Percentiles rank a stretch among this genome's conserved stretches.
Evolutionary conservation across 2,888 invertebrate genomes (phyloP).

Genomic region (Heteromurus nitidus): DNA sequence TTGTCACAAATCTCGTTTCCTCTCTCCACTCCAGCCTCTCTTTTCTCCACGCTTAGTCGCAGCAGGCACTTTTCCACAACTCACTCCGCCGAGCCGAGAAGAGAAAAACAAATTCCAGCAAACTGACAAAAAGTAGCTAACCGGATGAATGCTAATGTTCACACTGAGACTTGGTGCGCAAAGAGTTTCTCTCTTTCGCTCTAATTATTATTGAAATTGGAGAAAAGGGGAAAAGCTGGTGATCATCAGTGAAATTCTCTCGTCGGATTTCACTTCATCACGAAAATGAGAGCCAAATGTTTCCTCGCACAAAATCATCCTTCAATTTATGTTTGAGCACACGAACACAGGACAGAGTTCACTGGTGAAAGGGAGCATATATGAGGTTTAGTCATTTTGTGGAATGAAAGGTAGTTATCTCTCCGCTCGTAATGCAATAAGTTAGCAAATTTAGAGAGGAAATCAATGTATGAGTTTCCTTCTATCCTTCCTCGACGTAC

Average conservation of each 20-base stretch:
- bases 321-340: background rate
- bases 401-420: slow-evolving; percentile 26
- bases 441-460: slow-evolving; percentile 60
- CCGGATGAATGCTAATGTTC: too few species aligned
- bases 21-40: too few species aligned
- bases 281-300: background rate
- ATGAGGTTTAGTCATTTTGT: too few species aligned
- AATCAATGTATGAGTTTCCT: slow-evolving; percentile 54
- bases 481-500: slow-evolving; percentile 28
- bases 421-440: slow-evolving; percentile 52
- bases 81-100: too few species aligned
- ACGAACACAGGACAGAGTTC: too few species aligned
- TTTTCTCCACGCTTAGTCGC: too few species aligned
- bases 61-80: too few species aligned
- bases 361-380: background rate
- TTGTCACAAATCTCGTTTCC: background rate
- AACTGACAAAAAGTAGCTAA: too few species aligned
- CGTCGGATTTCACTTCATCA: background rate
- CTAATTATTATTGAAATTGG: too few species aligned
- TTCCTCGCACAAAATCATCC: background rate
- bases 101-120: too few species aligned
- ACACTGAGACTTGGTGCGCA: too few species aligned
- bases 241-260: background rate
- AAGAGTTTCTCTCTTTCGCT: too few species aligned
- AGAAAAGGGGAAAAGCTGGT: background rate